These are phyloP conservation scores for Sepioteuthis lessoniana DNA, from an alignment of 2,888 invertebrate species.

Conservation along the genomic window DNA sequence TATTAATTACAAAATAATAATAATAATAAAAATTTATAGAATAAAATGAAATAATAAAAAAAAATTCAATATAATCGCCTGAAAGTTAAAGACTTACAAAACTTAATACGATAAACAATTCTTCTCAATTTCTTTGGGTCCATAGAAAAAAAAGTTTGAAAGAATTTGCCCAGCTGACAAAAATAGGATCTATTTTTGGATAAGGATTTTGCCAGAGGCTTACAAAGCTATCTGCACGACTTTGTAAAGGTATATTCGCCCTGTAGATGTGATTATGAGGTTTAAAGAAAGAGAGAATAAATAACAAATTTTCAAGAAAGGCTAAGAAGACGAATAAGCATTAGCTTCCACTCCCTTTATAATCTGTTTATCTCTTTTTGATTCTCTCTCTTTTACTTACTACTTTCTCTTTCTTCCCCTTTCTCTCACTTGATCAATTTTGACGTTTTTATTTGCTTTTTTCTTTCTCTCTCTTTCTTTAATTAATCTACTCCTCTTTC, in stretches of 20 bases:
- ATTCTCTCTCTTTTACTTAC: too few species aligned
- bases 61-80: background rate
- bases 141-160: too few species aligned
- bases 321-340: background rate
- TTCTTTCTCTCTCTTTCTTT: background rate
- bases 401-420: background rate
- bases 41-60: background rate
- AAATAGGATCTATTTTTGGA: background rate
- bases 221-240: background rate
- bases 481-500: background rate
- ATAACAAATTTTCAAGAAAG: background rate
- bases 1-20: background rate
- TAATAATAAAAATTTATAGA: too few species aligned
- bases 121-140: too few species aligned
- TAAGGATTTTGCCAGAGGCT: background rate
- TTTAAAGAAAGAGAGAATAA: background rate
- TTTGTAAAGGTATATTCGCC: background rate
- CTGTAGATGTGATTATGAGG: background rate
- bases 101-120: too few species aligned
- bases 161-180: background rate
- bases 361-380: background rate
- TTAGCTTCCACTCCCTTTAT: background rate
- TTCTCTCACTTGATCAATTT: background rate
- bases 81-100: background rate
- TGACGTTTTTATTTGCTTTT: background rate